Evolutionary conservation across 2,797 vertebrate species (phyloP), one percentile per base, ranked within the genome.

Genomic region (Aulostomus chinensis): DNA sequence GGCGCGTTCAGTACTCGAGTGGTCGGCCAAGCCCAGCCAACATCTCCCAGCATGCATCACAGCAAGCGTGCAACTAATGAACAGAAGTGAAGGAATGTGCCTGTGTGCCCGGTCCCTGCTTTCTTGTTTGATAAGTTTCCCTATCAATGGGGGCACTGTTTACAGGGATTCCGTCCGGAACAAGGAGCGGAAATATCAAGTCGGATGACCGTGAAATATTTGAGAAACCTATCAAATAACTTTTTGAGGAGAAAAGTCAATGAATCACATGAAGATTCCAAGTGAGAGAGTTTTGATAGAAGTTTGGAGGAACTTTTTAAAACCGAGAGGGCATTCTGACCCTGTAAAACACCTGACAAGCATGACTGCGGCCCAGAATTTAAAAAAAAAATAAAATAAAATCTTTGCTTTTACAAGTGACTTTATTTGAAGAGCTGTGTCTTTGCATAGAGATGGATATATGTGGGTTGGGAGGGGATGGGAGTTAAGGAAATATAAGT

Each of bases 21-120:
- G 79, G 51, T 80, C 43, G 54, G 74, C 81, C 78, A 59, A 84
- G 66, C 76, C 64, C 53, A 49, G 68, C 80, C 78, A 52, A 74
- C 68, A 74, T 68, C 61, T 47, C 84, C 58, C 87, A 78, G 84
- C 76, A 75, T 77, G 85, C 72, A 68, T 80, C 84, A 15, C 81
- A 86, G 85, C 62, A 13, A 86, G 81, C 7, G 56, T 75, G 67
- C 61, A 57, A 50, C 79, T 88, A 86, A 89, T 81, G 83, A 87
- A 86, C 80, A 69, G 9, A 15, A 61, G 47, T 68, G 59, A 54
- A 73, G 80, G 76, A 81, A 79, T 77, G 83, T 24, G 39, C 58
- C 63, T 14, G 53, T 21, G n/a, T 11, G 47, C 50, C 36, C 7
- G 7, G 63, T 52, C 72, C 54, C 25, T 34, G 50, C 38, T 48